A percentile compares a stretch with the other conserved stretches of the same genome.
Evolutionary conservation across 2,113 vertebrate genomes (phyloP).

Genomic region (Oxyura jamaicensis): DNA sequence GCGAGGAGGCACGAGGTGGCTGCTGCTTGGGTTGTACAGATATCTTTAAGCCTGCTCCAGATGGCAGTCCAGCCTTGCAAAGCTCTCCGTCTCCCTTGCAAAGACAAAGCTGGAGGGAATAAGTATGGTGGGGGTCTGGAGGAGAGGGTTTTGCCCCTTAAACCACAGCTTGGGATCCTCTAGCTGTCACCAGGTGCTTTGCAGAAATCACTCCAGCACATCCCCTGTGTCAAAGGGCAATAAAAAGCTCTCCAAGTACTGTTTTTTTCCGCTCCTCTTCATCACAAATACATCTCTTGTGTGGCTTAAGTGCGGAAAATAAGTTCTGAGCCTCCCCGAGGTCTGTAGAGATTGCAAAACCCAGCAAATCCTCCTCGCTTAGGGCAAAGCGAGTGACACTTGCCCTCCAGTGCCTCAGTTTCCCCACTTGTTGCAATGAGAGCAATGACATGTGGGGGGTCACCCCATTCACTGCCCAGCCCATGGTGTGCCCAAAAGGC

Average conservation of each 20-base stretch:
- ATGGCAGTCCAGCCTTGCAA: not conserved
- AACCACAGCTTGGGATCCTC: not conserved
- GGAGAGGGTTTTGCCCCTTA: not conserved
- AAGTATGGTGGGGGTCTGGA: not conserved
- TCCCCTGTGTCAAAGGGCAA: not conserved
- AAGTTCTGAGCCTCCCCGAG: not conserved
- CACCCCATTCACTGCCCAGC: too few relatives aligned
- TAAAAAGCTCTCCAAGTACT: not conserved
- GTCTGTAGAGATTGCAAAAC: not conserved
- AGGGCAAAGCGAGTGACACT: not conserved
- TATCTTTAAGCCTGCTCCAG: not conserved
- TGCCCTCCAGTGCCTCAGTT: too few relatives aligned
- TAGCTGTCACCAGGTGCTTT: not conserved
- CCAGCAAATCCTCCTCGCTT: accelerated
- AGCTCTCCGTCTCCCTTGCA: not conserved
- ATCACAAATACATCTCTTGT: not conserved
- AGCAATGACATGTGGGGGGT: too few relatives aligned
- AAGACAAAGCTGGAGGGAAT: not conserved
- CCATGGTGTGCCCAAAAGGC: too few relatives aligned
- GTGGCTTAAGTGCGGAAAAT: not conserved
- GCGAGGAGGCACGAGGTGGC: not conserved
- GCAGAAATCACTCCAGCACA: not conserved
- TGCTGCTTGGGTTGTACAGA: not conserved
- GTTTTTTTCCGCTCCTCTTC: not conserved
- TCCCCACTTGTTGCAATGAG: too few relatives aligned